Percentiles rank a stretch among this genome's conserved stretches.
phyloP scores from a whole-genome alignment of 1,140 invertebrate species.

The Drosophila virilis region DNA sequence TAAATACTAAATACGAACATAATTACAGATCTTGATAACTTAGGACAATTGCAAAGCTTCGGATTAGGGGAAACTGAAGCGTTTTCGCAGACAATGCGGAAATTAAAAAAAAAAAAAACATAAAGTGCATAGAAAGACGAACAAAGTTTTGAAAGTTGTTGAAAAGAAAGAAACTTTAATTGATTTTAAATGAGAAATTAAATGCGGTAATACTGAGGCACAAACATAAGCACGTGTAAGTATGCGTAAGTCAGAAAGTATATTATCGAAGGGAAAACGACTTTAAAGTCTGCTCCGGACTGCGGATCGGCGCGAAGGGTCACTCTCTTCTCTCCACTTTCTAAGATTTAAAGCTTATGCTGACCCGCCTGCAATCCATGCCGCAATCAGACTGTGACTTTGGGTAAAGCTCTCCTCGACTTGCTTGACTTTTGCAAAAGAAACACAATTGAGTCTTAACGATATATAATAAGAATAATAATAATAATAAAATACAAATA shows the following conservation, averaged over 20 bases:
- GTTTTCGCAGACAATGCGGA: conserved; percentile 34
- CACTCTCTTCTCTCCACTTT: conserved; percentile 6
- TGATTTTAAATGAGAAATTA: conserved; percentile 60
- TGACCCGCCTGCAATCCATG: not conserved
- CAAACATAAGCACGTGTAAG: conserved; percentile 10
- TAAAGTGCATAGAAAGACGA: conserved; percentile 7
- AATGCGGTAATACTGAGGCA: conserved; percentile 28
- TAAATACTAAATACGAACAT: conserved; percentile 22
- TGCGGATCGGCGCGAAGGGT: not conserved
- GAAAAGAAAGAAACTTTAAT: conserved; percentile 53
- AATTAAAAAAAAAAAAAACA: conserved; percentile 26
- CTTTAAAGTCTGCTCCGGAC: not conserved
- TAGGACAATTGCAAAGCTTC: conserved; percentile 1
- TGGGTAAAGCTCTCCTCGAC: not conserved
- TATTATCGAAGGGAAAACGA: conserved; percentile 11
- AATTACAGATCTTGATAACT: conserved; percentile 22
- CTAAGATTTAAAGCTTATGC: not conserved
- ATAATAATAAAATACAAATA: too few relatives aligned
- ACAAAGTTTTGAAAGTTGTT: conserved; percentile 21
- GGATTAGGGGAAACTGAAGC: conserved; percentile 30
- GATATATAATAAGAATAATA: not conserved
- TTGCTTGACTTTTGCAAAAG: not conserved
- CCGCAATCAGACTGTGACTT: conserved; percentile 1
- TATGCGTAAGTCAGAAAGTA: conserved; percentile 4
- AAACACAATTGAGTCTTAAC: not conserved